phyloP scores from a whole-genome alignment of 2,113 vertebrate genomes.

The Chloropsis cyanopogon region DNA sequence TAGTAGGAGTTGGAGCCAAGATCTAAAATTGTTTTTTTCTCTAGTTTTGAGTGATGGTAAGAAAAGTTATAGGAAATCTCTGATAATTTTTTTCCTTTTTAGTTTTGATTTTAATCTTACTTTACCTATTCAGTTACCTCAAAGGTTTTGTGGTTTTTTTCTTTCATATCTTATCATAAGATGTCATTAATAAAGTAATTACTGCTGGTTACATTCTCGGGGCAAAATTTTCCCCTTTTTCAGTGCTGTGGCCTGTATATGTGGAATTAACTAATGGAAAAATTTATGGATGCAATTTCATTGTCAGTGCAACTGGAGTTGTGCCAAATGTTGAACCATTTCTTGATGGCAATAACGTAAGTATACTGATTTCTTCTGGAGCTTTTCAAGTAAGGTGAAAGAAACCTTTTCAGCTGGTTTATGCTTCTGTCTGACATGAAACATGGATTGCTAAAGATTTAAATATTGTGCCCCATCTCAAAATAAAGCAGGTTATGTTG shows the following conservation, averaged over 20 bases:
- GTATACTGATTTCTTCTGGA: not conserved
- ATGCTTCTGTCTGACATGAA: not conserved
- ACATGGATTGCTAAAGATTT: not conserved
- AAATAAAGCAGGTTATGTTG: not conserved
- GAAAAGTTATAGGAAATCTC: not conserved
- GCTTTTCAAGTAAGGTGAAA: not conserved
- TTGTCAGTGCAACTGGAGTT: slow-evolving; percentile 95
- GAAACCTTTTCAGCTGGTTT: not conserved
- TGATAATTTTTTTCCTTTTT: not conserved
- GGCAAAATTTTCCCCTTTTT: slow-evolving; percentile 30
- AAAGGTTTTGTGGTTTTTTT: not conserved
- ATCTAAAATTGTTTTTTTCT: not conserved
- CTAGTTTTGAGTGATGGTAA: not conserved
- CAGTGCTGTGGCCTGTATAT: slow-evolving; percentile 87
- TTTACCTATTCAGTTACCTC: not conserved
- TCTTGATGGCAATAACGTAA: slow-evolving; percentile 85
- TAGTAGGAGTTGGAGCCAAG: not conserved
- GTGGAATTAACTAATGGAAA: slow-evolving; percentile 87
- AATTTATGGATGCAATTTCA: slow-evolving; percentile 89
- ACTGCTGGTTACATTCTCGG: not conserved
- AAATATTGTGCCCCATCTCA: not conserved
- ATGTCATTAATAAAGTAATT: not conserved
- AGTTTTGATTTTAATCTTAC: not conserved
- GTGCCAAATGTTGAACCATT: slow-evolving; percentile 85
- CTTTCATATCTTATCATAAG: not conserved